Conservation (phyloP, 1,140 invertebrate species). For the Branchinecta lindahli region DNA sequence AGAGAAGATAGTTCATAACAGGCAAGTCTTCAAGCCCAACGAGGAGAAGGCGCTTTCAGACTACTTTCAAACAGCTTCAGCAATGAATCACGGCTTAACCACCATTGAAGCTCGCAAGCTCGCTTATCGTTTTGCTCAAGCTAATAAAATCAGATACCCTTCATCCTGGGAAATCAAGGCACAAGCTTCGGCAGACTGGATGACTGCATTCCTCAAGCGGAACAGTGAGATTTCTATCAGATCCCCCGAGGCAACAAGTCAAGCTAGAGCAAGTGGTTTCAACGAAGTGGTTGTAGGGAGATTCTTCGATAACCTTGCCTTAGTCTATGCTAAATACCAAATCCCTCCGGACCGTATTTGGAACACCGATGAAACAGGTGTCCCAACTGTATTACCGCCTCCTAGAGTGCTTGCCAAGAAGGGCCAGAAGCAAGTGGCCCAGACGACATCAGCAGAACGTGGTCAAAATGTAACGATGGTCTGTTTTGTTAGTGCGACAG, state of each 20-base stretch:
- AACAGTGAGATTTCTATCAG: not conserved
- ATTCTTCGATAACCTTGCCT: constrained; percentile 21
- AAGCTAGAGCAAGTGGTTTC: constrained; percentile 2
- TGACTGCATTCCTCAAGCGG: not conserved
- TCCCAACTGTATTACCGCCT: constrained; percentile 29
- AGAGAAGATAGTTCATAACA: constrained; percentile 1
- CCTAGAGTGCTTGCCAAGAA: constrained; percentile 20
- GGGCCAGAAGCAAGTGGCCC: constrained; percentile 30
- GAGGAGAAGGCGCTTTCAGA: constrained; percentile 7
- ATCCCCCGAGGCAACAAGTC: constrained; percentile 14
- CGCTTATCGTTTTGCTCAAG: constrained; percentile 28
- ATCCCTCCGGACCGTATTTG: constrained; percentile 25
- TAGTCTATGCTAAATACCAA: constrained; percentile 22
- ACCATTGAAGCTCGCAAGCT: constrained; percentile 24
- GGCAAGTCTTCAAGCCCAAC: constrained; percentile 7
- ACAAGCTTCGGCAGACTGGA: constrained; percentile 10
- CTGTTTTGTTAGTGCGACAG: constrained; percentile 28
- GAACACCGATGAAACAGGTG: constrained; percentile 32
- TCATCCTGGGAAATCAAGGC: constrained; percentile 15
- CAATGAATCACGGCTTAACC: constrained; percentile 1
- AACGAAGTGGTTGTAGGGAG: not conserved
- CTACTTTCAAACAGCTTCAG: constrained; percentile 5
- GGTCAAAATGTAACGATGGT: constrained; percentile 30
- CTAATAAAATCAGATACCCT: constrained; percentile 28
- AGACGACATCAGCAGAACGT: constrained; percentile 30